phyloP scores from a whole-genome alignment of 1,140 invertebrate genomes.

The Diachasma alloeum region DNA sequence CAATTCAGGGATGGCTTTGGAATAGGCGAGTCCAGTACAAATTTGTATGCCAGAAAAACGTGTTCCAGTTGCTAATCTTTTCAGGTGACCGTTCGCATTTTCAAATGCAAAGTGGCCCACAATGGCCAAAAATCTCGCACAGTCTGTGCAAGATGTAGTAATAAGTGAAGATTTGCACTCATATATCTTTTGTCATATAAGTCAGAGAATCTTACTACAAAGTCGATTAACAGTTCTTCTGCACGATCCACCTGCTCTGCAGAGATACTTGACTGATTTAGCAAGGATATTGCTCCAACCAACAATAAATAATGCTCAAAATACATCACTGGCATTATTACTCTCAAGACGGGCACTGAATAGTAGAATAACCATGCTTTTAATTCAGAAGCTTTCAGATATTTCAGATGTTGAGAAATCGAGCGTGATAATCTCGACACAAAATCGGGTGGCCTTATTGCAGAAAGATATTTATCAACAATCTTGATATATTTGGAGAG shows the following conservation, averaged over 20 bases:
- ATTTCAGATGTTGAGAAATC: constrained; percentile 11
- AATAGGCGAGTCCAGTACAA: neutral
- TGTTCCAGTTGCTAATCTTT: neutral
- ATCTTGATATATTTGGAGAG: neutral
- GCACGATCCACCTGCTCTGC: neutral
- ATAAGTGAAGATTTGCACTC: neutral
- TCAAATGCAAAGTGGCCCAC: neutral
- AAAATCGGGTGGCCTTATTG: constrained; percentile 1
- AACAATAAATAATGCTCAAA: constrained; percentile 14
- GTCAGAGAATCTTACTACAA: neutral
- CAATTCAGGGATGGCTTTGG: neutral
- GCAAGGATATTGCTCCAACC: neutral
- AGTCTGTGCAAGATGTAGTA: constrained; percentile 5
- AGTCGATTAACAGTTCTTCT: neutral
- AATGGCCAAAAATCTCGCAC: neutral
- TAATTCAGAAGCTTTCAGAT: constrained; percentile 22
- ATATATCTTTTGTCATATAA: constrained; percentile 1
- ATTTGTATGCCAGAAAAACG: neutral
- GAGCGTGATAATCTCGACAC: constrained; percentile 16
- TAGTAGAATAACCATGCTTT: constrained; percentile 21
- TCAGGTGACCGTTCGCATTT: neutral
- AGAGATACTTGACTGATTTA: neutral
- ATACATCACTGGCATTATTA: constrained; percentile 12
- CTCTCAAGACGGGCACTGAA: constrained; percentile 8
- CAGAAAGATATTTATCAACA: neutral